Evolutionary conservation across 2,797 vertebrate species (phyloP).

Genomic region (Microctenopoma lineatum): DNA sequence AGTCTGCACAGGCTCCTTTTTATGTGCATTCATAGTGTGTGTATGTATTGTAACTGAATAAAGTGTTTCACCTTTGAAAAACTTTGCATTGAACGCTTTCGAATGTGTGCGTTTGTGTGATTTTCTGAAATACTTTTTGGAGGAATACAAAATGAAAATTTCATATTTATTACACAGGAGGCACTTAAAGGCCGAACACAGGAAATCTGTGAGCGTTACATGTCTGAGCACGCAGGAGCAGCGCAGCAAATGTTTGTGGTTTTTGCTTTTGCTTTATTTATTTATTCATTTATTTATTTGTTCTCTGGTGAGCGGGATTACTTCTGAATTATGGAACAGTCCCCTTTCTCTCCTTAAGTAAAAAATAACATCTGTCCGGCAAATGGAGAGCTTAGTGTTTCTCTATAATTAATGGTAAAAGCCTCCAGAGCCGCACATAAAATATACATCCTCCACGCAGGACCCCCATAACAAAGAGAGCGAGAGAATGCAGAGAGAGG

Average conservation of each 20-base stretch:
- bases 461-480: constrained; percentile 77
- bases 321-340: constrained; percentile 86
- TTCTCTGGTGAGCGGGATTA: constrained; percentile 77
- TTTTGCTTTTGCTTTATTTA: constrained; percentile 78
- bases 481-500: constrained; percentile 42
- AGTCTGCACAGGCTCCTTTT: too few relatives aligned
- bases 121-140: constrained; percentile 44
- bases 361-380: constrained; percentile 87
- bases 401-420: constrained; percentile 89
- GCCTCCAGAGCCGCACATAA: constrained; percentile 84
- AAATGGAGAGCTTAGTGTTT: constrained; percentile 87
- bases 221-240: constrained; percentile 37
- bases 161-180: constrained; percentile 72
- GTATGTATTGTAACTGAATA: too few relatives aligned
- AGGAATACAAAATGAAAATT: constrained; percentile 76
- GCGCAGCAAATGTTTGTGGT: constrained; percentile 68
- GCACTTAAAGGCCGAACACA: constrained; percentile 66
- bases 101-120: constrained; percentile 16
- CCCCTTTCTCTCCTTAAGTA: constrained; percentile 83
- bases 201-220: constrained; percentile 54
- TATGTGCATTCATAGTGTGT: too few relatives aligned
- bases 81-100: not conserved
- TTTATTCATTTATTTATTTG: constrained; percentile 84
- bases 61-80: not conserved
- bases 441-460: constrained; percentile 81